A percentile compares a stretch with the other conserved stretches of the same genome.
Conservation (phyloP, 1,140 invertebrate species). For the Zaprionus lachaisei region DNA sequence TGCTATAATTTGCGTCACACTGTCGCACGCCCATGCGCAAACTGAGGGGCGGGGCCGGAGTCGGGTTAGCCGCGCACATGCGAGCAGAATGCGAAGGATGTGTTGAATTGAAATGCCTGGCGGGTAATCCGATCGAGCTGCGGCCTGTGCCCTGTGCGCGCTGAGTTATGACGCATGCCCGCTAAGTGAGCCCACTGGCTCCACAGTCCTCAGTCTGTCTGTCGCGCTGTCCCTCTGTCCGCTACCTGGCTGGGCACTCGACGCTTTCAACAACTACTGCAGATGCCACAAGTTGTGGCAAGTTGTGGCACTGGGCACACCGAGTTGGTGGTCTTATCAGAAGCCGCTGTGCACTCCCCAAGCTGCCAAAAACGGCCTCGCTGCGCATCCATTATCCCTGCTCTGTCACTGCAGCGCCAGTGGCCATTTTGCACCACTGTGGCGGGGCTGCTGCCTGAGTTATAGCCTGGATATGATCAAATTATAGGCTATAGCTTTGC, state of each 20-base stretch:
- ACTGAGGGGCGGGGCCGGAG: constrained; percentile 11
- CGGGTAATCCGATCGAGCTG: constrained; percentile 76
- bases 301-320: constrained; percentile 10
- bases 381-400: constrained; percentile 76
- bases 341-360: constrained; percentile 69
- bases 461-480: constrained; percentile 82
- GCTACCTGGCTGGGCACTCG: constrained; percentile 56
- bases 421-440: constrained; percentile 69
- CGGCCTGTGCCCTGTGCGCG: background rate
- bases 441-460: constrained; percentile 52
- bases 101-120: constrained; percentile 82
- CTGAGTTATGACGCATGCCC: constrained; percentile 66
- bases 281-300: constrained; percentile 18
- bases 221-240: background rate
- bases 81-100: constrained; percentile 54
- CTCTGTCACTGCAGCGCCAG: constrained; percentile 78
- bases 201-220: background rate
- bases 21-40: constrained; percentile 58
- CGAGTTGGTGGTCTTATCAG: constrained; percentile 80
- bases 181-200: constrained; percentile 60
- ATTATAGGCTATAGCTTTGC: constrained; percentile 76
- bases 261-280: constrained; percentile 82
- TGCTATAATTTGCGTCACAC: constrained; percentile 74
- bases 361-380: constrained; percentile 82
- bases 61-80: constrained; percentile 60